These are phyloP conservation scores for Junonia oenone DNA, from an alignment of 2,888 invertebrate species.

Conservation along the genomic window DNA sequence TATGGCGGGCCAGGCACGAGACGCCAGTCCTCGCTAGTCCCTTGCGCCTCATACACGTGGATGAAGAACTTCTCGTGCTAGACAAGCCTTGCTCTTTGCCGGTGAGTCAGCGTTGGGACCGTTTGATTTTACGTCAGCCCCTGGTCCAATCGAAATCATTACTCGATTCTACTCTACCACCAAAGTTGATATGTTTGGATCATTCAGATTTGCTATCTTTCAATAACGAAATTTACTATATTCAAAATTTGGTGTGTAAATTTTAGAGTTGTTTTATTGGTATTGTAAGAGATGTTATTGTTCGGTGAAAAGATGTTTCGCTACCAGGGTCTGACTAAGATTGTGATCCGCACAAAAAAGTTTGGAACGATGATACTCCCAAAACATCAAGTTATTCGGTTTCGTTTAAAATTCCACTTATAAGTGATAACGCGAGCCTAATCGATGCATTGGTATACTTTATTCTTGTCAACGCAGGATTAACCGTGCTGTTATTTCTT, in stretches of 20 bases:
- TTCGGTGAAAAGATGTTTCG: conserved; percentile 19
- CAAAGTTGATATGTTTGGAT: background rate
- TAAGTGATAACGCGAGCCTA: conserved; percentile 44
- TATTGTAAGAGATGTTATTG: background rate
- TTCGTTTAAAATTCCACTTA: conserved; percentile 59
- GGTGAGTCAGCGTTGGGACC: conserved; percentile 80
- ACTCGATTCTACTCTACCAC: background rate
- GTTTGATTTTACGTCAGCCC: conserved; percentile 47
- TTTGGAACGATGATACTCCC: conserved; percentile 54
- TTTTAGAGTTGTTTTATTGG: no score
- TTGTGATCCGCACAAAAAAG: conserved; percentile 60
- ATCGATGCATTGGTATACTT: conserved; percentile 12
- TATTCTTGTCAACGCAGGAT: conserved; percentile 6
- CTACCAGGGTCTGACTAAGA: conserved; percentile 60
- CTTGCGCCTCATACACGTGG: conserved; percentile 90
- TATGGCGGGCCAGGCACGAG: conserved; percentile 87
- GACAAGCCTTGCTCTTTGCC: conserved; percentile 94
- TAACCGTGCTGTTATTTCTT: conserved; percentile 5
- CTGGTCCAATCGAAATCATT: conserved; percentile 32
- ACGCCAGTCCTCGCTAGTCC: conserved; percentile 89
- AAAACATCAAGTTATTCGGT: conserved; percentile 49
- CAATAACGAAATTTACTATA: background rate
- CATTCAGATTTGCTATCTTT: background rate
- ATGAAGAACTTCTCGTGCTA: conserved; percentile 91
- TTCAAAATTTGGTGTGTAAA: background rate